Evolutionary conservation across 2,113 vertebrate genomes (phyloP), one percentile per base, ranked within the genome.

Genomic region (Tachuris rubrigastra): DNA sequence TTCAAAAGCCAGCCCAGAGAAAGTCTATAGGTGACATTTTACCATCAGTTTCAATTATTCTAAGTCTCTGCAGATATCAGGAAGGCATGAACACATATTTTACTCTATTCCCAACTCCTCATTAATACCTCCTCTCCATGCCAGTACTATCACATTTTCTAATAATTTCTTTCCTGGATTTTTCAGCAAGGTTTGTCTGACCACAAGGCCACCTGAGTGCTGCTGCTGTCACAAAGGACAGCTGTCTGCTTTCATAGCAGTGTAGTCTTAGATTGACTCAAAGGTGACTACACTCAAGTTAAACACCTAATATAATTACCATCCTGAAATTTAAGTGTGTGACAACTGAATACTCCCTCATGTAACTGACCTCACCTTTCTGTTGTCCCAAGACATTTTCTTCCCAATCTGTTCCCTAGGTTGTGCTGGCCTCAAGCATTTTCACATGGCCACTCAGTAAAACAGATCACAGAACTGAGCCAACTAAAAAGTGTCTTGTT

Each of bases 61-160:
- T 41, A n/a, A 20, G 2, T 14, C 27, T 39, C 11, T 33, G 11
- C 15, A 55, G 3, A 8, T 84, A 27, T 42, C 33, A 85, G 58
- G 28, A 72, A 60, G 15, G 2, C 8, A 68, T 1, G 20, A 59
- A 41, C 8, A 23, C 0, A 0, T 31, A 31, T 58, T 90, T 79
- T 23, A 27, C 11, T 67, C 9, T 39, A 4, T 49, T 69, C 12
- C 5, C 13, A 56, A 2, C 12, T 9, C 6, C 6, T 5, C 3
- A 37, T 53, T 72, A 75, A 53, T 25, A 53, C 7, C 14, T 50
- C 3, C 9, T 83, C 10, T 13, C 24, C 19, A 44, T 11, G 8
- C 6, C 28, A 53, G 20, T 41, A 33, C 2, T 28, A 71, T 5
- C 3, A 37, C 4, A 53, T 46, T 65, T 52, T 8, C 12, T 49